Conservation (phyloP, 2,113 vertebrate species). For the Calyptomena viridis region DNA sequence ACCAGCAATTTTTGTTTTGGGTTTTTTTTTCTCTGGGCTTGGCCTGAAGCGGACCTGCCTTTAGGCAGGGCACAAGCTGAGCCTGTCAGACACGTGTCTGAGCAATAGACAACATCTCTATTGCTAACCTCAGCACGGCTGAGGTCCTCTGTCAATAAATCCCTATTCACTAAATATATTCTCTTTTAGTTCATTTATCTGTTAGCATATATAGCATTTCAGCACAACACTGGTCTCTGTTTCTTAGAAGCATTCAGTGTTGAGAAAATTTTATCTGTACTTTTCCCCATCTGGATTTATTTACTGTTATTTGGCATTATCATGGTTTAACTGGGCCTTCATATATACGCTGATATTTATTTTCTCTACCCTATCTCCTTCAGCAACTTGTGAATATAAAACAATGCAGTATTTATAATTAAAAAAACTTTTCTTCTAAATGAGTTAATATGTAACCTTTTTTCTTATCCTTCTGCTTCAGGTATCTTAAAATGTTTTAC, state of each 20-base stretch:
- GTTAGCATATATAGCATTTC: not conserved
- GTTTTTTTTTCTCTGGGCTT: slow-evolving; percentile 26
- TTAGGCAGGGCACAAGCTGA: slow-evolving; percentile 42
- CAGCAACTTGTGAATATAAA: not conserved
- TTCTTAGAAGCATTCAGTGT: slow-evolving; percentile 52
- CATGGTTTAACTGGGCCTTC: not conserved
- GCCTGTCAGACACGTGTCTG: not conserved
- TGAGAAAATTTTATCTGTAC: slow-evolving; percentile 47
- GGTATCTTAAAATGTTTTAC: not conserved
- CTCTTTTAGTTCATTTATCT: not conserved
- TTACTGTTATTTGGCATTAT: not conserved
- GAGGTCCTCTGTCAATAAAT: slow-evolving; percentile 51
- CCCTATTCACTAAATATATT: not conserved
- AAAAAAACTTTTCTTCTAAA: not conserved
- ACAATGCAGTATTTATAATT: not conserved
- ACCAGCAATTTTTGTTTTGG: not conserved
- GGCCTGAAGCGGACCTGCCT: slow-evolving; percentile 33
- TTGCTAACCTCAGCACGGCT: slow-evolving; percentile 15
- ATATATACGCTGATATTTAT: not conserved
- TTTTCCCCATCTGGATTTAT: slow-evolving; percentile 46
- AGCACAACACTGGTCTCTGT: slow-evolving; percentile 49
- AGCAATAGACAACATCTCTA: slow-evolving; percentile 3
- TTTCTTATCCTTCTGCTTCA: not conserved
- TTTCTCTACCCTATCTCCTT: not conserved
- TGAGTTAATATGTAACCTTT: not conserved